phyloP scores from a whole-genome alignment of 2,797 vertebrate genomes.

The Channa striata region DNA sequence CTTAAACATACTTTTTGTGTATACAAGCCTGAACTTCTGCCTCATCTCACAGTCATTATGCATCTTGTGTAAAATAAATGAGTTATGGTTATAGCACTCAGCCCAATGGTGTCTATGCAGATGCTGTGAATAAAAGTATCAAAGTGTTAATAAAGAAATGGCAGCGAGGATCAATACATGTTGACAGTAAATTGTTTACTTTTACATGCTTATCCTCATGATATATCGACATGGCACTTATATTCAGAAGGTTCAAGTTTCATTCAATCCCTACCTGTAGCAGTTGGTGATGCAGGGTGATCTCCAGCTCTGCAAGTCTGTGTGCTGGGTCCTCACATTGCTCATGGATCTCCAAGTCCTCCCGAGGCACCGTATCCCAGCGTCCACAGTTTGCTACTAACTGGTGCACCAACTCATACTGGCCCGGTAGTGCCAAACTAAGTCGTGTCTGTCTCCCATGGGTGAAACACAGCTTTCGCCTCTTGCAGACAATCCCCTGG shows the following conservation, averaged over 20 bases:
- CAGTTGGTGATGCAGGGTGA: slow-evolving; percentile 91
- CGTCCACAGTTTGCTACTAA: slow-evolving; percentile 91
- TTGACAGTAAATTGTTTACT: neutral
- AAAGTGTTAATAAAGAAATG: neutral
- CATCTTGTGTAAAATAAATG: neutral
- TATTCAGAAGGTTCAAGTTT: neutral
- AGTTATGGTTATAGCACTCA: neutral
- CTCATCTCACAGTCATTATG: neutral
- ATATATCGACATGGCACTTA: neutral
- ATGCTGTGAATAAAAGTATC: neutral
- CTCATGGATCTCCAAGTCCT: slow-evolving; percentile 92
- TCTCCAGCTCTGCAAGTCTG: slow-evolving; percentile 92
- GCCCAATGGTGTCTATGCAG: neutral
- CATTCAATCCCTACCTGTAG: slow-evolving; percentile 86
- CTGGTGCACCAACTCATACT: slow-evolving; percentile 96
- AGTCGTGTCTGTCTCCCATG: slow-evolving; percentile 90
- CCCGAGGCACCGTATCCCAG: slow-evolving; percentile 94
- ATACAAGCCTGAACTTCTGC: neutral
- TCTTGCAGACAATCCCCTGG: slow-evolving; percentile 86
- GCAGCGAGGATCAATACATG: neutral
- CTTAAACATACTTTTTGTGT: neutral
- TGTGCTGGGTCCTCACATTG: slow-evolving; percentile 91
- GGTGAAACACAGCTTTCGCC: slow-evolving; percentile 91
- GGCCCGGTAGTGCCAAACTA: slow-evolving; percentile 92
- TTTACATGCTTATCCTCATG: neutral